Evolutionary conservation across 2,797 vertebrate genomes (phyloP).

Genomic region (Simalia tracyae): DNA sequence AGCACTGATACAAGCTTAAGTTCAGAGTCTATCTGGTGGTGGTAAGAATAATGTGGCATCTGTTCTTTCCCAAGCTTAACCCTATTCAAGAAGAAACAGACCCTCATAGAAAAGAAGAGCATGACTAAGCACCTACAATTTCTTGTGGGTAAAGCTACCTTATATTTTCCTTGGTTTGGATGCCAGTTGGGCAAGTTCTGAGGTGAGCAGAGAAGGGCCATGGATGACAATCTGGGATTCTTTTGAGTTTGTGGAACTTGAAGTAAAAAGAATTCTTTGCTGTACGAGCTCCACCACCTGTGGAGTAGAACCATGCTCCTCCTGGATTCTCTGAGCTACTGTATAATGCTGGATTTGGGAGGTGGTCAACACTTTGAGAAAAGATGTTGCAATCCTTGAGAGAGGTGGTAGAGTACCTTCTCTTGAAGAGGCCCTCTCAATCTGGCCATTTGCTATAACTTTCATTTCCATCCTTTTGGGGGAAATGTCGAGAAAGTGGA

Average conservation of each 20-base stretch:
- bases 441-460: too few species aligned
- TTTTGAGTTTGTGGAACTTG: not conserved
- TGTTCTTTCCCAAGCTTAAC: too few species aligned
- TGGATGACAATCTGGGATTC: not conserved
- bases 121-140: too few species aligned
- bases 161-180: too few species aligned
- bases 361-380: not conserved
- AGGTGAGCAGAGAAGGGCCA: not conserved
- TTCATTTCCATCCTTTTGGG: too few species aligned
- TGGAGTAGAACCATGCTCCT: not conserved
- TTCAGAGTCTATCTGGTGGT: too few species aligned
- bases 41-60: too few species aligned
- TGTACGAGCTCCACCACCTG: not conserved
- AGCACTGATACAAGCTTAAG: too few species aligned
- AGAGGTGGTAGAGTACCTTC: not conserved
- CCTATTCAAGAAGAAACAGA: too few species aligned
- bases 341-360: not conserved
- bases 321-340: not conserved
- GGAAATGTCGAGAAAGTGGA: too few species aligned
- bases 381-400: not conserved
- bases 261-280: not conserved
- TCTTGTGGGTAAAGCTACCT: too few species aligned
- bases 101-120: too few species aligned
- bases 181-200: not conserved
- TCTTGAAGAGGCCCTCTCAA: not conserved